These are phyloP conservation scores for Polydrusus tereticollis DNA, from an alignment of 2,888 invertebrate genomes.

Conservation along the genomic window DNA sequence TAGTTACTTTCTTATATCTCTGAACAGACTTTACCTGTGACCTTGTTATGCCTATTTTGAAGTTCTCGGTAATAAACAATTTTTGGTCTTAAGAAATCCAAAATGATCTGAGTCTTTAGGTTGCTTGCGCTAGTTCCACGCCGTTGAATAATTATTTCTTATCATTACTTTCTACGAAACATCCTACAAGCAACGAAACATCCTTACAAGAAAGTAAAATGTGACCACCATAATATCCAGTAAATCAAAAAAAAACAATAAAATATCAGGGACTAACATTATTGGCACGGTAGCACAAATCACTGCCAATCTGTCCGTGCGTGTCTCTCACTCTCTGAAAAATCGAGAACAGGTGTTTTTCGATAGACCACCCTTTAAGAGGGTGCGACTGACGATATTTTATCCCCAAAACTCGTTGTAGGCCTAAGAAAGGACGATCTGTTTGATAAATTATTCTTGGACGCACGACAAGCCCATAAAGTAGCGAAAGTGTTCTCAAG, in stretches of 20 bases:
- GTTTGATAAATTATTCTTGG: slow-evolving; percentile 48
- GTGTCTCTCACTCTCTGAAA: slow-evolving; percentile 31
- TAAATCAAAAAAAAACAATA: slow-evolving; percentile 11
- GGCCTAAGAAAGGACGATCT: slow-evolving; percentile 41
- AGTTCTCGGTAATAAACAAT: no score
- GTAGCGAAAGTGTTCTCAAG: slow-evolving; percentile 36
- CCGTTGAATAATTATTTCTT: no score
- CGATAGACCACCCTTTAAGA: slow-evolving; percentile 41
- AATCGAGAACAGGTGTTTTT: slow-evolving; percentile 47
- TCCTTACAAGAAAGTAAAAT: no score
- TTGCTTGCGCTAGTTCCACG: no score
- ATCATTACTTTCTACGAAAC: no score
- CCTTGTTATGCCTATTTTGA: no score
- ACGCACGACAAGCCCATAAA: slow-evolving; percentile 49
- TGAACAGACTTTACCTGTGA: no score
- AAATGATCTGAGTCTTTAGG: no score
- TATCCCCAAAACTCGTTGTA: slow-evolving; percentile 32
- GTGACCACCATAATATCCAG: no score
- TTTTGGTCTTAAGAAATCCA: no score
- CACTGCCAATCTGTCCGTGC: slow-evolving; percentile 27
- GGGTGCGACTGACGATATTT: slow-evolving; percentile 46
- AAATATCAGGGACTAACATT: background rate
- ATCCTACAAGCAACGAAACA: no score
- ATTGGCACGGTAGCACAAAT: slow-evolving; percentile 16
- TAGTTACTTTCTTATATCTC: no score